Evolutionary conservation across 1,140 invertebrate species (phyloP), one percentile per base, ranked within the genome.

Genomic region (Bombus waltoni): DNA sequence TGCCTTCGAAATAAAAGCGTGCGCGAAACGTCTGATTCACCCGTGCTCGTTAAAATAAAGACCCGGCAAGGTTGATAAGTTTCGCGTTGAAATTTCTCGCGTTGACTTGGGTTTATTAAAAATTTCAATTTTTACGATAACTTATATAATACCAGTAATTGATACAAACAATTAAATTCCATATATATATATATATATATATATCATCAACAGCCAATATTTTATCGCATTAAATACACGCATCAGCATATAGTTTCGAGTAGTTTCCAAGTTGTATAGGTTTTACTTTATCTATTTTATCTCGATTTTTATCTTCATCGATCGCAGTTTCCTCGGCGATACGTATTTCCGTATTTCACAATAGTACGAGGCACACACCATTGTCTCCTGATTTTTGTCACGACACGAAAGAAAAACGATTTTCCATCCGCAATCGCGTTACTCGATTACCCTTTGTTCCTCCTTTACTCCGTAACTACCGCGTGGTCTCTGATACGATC

Each of bases 271-370:
- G 42, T 35, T 38, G 5, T 6, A 8, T 0, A 0, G 11, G 25
- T 40, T 57, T 9, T n/a, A 4, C 18, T 65, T 25, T 66, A 47
- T 47, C n/a, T n/a, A 5, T 11, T 65, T 25, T 73, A 62, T 72
- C 38, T 38, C 4, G 13, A n/a, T n/a, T 42, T 62, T 62, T 57
- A 70, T 80, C 42, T 44, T 1, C 9, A 77, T 77, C 65, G 74
- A 57, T 83, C 38, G 44, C 28, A 6, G 13, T 38, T 32, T 47
- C 47, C 76, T 3, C 8, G 11, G 22, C 77, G 42, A 72, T 62
- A 38, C 38, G 35, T 53, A 53, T 44, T 78, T 84, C 66, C 83
- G 77, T 57, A 38, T 70, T 40, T n/a, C 11, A 78, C 28, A 68
- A 70, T 68, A 22, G 44, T 8, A 25, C 25, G 10, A 25, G 15